Evolutionary conservation across 2,797 vertebrate genomes (phyloP), one percentile per base, ranked within the genome.

Genomic region (Tapera naevia): DNA sequence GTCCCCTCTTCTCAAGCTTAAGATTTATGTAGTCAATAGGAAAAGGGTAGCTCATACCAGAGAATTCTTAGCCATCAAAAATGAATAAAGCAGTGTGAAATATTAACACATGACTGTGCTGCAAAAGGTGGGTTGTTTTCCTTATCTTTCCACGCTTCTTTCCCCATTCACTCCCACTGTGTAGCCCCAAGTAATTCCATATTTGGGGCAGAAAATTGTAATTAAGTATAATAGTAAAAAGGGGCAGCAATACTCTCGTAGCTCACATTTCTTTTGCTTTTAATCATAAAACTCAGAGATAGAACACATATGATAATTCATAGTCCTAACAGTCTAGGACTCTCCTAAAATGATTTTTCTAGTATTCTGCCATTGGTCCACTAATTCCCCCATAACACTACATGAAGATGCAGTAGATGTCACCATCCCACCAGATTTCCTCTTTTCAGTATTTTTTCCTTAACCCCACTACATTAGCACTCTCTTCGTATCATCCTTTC

Each of bases 11-110:
- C 78, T 81, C n/a, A 88, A 41, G 51, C 41, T 43, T 56, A 50
- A 39, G 35, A 9, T 8, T 79, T 60, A 51, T 0, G 0, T 1
- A 67, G 22, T 16, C 24, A 76, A 15, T 6, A 83, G n/a, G 27
- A 66, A 71, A 80, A 45, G 6, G 16, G 11, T 7, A 80, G 57
- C 4, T 70, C 48, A 57, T 12, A 78, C 8, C 9, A 78, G 41
- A 13, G 21, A 71, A 61, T 24, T 74, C 32, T 30, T 54, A 54
- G 13, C 7, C 57, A 71, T 41, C 16, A 25, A 21, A 60, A 71
- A n/a, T 2, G 2, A 67, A 22, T 8, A 48, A 53, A 57, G 6
- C 16, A 39, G 25, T 13, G 70, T 70, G 17, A 80, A 58, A 66
- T 71, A 61, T 30, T n/a, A 89, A 67, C 30, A 51, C 9, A 35